A percentile compares a stretch with the other conserved stretches of the same genome.
Conservation (phyloP, 2,888 invertebrate species). For the Scaptomyza flava region DNA sequence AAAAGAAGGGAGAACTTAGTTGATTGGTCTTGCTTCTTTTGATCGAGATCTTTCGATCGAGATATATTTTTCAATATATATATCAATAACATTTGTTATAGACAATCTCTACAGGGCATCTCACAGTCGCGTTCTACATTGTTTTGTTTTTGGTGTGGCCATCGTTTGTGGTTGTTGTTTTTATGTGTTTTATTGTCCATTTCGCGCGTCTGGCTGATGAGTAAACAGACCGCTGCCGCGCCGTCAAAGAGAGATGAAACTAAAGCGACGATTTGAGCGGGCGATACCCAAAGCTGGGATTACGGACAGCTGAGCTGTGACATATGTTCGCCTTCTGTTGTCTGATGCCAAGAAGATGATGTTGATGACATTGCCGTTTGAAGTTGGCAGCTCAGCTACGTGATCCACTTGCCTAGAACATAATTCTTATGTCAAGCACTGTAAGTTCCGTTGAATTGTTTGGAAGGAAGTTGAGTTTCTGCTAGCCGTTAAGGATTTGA, state of each 20-base stretch:
- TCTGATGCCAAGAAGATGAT: slow-evolving; percentile 23
- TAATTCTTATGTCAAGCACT: slow-evolving; percentile 40
- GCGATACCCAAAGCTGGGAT: slow-evolving; percentile 55
- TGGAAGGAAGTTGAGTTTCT: not conserved
- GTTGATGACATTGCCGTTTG: slow-evolving; percentile 54
- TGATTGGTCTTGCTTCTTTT: too few relatives aligned
- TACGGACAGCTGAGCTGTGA: slow-evolving; percentile 42
- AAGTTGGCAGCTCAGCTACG: slow-evolving; percentile 67
- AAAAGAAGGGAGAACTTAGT: too few relatives aligned
- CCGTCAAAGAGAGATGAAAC: slow-evolving; percentile 75
- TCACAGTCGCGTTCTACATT: slow-evolving; percentile 14
- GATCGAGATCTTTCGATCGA: too few relatives aligned
- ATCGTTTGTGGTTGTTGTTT: slow-evolving; percentile 45
- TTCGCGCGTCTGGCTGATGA: slow-evolving; percentile 65
- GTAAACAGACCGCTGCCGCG: slow-evolving; percentile 56
- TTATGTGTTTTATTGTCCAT: slow-evolving; percentile 49
- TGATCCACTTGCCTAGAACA: slow-evolving; percentile 63
- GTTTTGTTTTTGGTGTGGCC: slow-evolving; percentile 58
- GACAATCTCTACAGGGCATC: slow-evolving; percentile 13
- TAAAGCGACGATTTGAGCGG: slow-evolving; percentile 71
- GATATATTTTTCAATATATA: too few relatives aligned
- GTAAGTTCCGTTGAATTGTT: slow-evolving; percentile 61
- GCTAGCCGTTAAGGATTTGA: slow-evolving; percentile 37
- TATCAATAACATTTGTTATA: too few relatives aligned
- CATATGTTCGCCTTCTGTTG: slow-evolving; percentile 37